Percentiles rank a stretch among this genome's conserved stretches.
phyloP scores from a whole-genome alignment of 2,113 vertebrate genomes.

The Seriola aureovittata region DNA sequence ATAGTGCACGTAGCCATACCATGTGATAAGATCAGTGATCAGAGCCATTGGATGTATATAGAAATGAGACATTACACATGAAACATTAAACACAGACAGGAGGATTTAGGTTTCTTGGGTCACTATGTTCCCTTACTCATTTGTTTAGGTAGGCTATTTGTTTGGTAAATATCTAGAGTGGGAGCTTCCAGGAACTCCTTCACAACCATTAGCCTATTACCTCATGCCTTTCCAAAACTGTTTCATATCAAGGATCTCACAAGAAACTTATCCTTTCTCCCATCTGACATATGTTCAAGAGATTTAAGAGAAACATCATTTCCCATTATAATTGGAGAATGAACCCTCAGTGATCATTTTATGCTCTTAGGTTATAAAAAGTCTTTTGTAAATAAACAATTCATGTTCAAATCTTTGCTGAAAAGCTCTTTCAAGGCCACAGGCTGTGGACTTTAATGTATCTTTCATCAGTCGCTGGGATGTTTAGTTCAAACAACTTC shows the following conservation, averaged over 20 bases:
- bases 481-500: neutral
- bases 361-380: neutral
- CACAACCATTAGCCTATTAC: neutral
- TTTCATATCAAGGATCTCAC: neutral
- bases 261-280: neutral
- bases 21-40: neutral
- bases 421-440: neutral
- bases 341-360: no score
- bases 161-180: constrained; percentile 26
- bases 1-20: no score
- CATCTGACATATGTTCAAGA: neutral
- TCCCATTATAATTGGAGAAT: neutral
- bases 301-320: neutral
- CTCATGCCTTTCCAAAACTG: neutral
- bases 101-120: neutral
- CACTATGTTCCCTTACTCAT: neutral
- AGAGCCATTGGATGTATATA: neutral
- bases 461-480: neutral
- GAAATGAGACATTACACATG: neutral
- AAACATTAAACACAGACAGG: neutral
- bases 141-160: constrained; percentile 28
- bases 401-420: neutral
- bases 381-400: neutral
- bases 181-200: constrained; percentile 12
- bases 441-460: neutral